These are phyloP conservation scores for Oceanodroma leucorhoa DNA, from an alignment of 2,797 vertebrate species.

Conservation along the genomic window DNA sequence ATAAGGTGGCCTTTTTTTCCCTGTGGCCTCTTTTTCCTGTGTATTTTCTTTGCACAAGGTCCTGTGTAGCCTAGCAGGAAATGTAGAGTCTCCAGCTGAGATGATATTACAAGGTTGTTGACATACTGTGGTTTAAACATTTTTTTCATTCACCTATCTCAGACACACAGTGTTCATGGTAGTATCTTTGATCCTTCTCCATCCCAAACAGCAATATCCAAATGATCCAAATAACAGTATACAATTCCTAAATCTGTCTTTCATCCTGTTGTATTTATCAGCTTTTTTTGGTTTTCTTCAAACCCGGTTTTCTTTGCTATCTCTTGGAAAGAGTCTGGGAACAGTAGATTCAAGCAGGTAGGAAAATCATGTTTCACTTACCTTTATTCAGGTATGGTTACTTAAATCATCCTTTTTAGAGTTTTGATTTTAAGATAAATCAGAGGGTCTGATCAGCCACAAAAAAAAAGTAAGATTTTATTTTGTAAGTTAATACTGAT, in stretches of 20 bases:
- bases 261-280: background rate
- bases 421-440: background rate
- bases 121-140: background rate
- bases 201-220: background rate
- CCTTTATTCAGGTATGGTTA: background rate
- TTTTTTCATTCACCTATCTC: background rate
- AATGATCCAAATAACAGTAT: background rate
- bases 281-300: background rate
- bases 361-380: background rate
- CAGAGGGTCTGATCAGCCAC: background rate
- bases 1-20: background rate
- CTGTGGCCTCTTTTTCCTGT: background rate
- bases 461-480: background rate
- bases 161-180: rapidly evolving
- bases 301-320: background rate
- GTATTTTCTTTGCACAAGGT: background rate
- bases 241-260: background rate
- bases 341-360: background rate
- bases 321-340: background rate
- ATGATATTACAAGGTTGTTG: background rate
- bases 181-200: background rate
- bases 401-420: background rate
- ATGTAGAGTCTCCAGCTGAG: background rate
- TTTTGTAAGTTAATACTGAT: background rate
- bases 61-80: background rate